Base-by-base conservation (phyloP, 2,797 vertebrate genomes). In the Sorex maritimensis region DNA sequence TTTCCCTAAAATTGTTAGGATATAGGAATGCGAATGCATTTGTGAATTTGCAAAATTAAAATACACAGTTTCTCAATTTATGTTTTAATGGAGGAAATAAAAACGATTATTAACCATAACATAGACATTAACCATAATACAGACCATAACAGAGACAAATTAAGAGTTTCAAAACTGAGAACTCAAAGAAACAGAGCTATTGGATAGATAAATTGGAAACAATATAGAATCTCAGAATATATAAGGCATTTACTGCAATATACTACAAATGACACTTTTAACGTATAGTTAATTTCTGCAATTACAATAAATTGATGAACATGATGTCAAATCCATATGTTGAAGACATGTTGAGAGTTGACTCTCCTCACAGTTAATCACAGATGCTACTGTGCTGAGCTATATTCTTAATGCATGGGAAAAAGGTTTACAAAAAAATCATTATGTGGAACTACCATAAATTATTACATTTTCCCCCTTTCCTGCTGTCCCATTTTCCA, bases 341-440 rank as follows among this genome's bases (percentile, higher is more conserved):
- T 86, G 46, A 81, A 61, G 41, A n/a, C 30, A 44, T 38, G 5
- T 65, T 73, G 88, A 34, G 86, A 79, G 23, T 65, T 49, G 69
- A 41, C 49, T 74, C 81, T 92, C 46, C 38, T 26, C 58, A 5
- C 68, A 68, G n/a, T 79, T 88, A 55, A 80, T 78, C 80, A 78
- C 77, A 81, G 67, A 81, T 63, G 24, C 17, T 34, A 24, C 1
- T 15, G 28, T 87, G 74, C 41, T 30, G 10, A 26, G 21, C 28
- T 80, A 15, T 0, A 58, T 46, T 30, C 26, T 72, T 61, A 49
- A 74, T 24, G 21, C 15, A 24, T 13, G 12, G 61, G 74, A n/a
- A 46, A 79, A n/a, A 88, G 19, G 41, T n/a, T 74, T 87, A 80
- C 78, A 67, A n/a, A 86, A 93, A 95, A 85, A 73, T 14, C 30